Evolutionary conservation across 2,797 vertebrate genomes (phyloP).

Genomic region (Bradypodion pumilum): DNA sequence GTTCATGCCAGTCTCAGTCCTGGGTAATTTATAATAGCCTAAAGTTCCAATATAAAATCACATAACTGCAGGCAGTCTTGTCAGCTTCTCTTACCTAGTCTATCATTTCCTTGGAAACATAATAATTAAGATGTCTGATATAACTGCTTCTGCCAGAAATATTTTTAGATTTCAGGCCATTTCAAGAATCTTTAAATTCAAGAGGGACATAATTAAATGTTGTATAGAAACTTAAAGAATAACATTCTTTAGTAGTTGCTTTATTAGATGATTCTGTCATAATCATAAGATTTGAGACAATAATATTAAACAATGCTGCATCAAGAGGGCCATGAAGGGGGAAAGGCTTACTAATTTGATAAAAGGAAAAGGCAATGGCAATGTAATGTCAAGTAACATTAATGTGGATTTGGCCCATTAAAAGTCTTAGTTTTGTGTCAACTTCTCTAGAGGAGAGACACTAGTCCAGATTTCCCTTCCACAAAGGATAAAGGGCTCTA

Average conservation of each 20-base stretch:
- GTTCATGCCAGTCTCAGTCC: conserved; percentile 52
- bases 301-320: conserved; percentile 45
- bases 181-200: conserved; percentile 67
- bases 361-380: conserved; percentile 39
- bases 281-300: conserved; percentile 40
- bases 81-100: conserved; percentile 81
- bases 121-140: conserved; percentile 80
- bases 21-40: conserved; percentile 75
- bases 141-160: conserved; percentile 77
- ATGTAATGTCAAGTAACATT: conserved; percentile 13
- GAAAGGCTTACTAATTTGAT: conserved; percentile 18
- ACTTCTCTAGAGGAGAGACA: too few relatives aligned
- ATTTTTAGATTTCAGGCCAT: conserved; percentile 75
- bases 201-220: conserved; percentile 63
- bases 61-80: conserved; percentile 81
- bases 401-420: too few relatives aligned
- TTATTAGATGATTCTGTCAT: conserved; percentile 47
- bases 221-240: conserved; percentile 46
- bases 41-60: conserved; percentile 80
- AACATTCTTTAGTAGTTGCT: conserved; percentile 43
- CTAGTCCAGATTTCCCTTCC: too few relatives aligned
- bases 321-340: conserved; percentile 9
- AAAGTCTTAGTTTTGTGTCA: too few relatives aligned
- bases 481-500: too few relatives aligned
- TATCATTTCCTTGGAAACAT: conserved; percentile 79